phyloP scores from a whole-genome alignment of 2,797 vertebrate species.

The Rhinogobio ventralis region DNA sequence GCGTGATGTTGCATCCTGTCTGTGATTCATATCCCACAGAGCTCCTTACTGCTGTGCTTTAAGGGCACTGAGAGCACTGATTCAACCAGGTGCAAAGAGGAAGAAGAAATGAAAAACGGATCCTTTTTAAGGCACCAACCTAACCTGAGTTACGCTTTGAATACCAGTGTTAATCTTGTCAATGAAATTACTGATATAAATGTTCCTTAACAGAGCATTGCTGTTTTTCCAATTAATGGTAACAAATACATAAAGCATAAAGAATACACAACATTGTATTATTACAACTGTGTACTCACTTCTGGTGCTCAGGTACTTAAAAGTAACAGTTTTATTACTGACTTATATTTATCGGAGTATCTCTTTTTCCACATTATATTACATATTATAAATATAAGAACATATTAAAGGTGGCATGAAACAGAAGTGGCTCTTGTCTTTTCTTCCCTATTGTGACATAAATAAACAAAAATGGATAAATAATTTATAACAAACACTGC shows the following conservation, averaged over 20 bases:
- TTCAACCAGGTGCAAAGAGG: constrained; percentile 42
- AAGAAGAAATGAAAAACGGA: constrained; percentile 51
- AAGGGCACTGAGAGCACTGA: constrained; percentile 32
- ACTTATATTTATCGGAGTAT: too few relatives aligned
- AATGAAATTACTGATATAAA: not conserved
- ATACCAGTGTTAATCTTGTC: not conserved
- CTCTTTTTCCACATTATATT: too few relatives aligned
- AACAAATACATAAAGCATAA: not conserved
- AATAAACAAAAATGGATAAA: not conserved
- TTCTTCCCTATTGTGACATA: not conserved
- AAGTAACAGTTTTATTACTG: not conserved
- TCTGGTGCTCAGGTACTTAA: not conserved
- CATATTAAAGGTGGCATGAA: not conserved
- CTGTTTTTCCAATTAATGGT: not conserved
- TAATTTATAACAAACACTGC: too few relatives aligned
- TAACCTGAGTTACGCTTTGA: constrained; percentile 4
- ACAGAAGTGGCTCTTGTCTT: not conserved
- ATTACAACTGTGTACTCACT: not conserved
- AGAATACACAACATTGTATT: not conserved
- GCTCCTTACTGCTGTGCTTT: not conserved
- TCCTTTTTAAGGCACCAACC: constrained; percentile 36
- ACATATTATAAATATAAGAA: too few relatives aligned
- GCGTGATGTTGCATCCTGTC: not conserved
- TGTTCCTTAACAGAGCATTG: not conserved
- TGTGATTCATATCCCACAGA: not conserved